phyloP scores from a whole-genome alignment of 2,797 vertebrate genomes.

The Pempheris klunzingeri region DNA sequence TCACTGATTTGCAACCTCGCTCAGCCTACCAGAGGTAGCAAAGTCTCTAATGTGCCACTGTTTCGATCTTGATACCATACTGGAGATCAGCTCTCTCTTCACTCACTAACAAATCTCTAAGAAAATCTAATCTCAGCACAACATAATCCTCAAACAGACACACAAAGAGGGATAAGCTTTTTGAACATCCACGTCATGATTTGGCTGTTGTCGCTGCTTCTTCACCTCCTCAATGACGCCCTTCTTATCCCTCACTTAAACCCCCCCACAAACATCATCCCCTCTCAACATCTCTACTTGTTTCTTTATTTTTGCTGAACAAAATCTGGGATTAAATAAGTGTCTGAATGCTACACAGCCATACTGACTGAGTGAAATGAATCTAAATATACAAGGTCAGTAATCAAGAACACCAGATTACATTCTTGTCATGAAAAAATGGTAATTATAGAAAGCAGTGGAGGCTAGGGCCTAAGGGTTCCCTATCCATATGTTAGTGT shows the following conservation, averaged over 20 bases:
- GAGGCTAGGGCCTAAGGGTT: slow-evolving; percentile 3
- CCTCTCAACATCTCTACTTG: background rate
- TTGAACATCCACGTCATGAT: slow-evolving; percentile 38
- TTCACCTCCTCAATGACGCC: slow-evolving; percentile 19
- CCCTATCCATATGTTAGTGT: background rate
- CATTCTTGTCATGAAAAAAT: slow-evolving; percentile 1
- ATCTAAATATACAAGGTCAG: background rate
- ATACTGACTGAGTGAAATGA: background rate
- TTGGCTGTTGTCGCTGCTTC: slow-evolving; percentile 27
- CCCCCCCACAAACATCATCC: background rate
- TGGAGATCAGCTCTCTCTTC: slow-evolving; percentile 16
- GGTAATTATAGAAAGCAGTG: slow-evolving; percentile 25
- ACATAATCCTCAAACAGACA: slow-evolving; percentile 57
- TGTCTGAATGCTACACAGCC: background rate
- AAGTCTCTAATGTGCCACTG: background rate
- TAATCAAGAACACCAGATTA: background rate
- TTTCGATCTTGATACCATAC: slow-evolving; percentile 17
- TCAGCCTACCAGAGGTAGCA: background rate
- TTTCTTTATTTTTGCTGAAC: background rate
- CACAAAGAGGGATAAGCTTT: slow-evolving; percentile 52
- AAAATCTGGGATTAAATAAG: too few relatives aligned
- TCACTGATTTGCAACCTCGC: background rate
- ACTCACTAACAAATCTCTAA: slow-evolving; percentile 67
- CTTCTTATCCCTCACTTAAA: background rate
- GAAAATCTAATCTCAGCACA: slow-evolving; percentile 68